Conservation (phyloP, 2,797 vertebrate genomes). For the Mus minutoides region DNA sequence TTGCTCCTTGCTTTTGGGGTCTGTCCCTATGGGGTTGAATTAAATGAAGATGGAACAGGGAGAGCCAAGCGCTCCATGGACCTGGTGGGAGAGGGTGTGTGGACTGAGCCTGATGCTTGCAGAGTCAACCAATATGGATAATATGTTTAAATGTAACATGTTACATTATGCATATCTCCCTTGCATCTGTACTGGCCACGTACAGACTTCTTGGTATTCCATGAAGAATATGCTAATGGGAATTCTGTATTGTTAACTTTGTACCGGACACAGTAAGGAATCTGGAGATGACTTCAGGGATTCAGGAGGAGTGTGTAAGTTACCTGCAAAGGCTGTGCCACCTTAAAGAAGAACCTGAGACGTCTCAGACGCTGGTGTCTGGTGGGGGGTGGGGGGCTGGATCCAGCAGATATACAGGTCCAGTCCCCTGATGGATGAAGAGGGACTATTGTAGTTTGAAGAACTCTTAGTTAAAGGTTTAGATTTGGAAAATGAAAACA, state of each 20-base stretch:
- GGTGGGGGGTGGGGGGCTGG: too few relatives aligned
- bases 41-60: not conserved
- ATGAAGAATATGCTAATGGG: too few relatives aligned
- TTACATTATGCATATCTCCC: not conserved
- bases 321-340: not conserved
- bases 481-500: slow-evolving; percentile 18
- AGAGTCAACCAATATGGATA: not conserved
- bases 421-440: not conserved
- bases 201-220: not conserved
- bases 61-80: accelerated
- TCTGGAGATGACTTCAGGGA: not conserved
- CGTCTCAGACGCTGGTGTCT: not conserved
- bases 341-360: not conserved
- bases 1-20: not conserved
- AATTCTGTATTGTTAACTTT: not conserved
- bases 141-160: not conserved
- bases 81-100: not conserved
- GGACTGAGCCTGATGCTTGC: not conserved
- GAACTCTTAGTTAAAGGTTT: slow-evolving; percentile 12
- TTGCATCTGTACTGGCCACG: not conserved
- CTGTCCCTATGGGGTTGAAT: not conserved
- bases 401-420: not conserved
- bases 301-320: not conserved
- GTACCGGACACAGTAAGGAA: not conserved
- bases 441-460: not conserved